A percentile compares a stretch with the other conserved stretches of the same genome.
These are phyloP conservation scores for Drosophila testacea DNA, from an alignment of 2,888 invertebrate species.

Conservation along the genomic window DNA sequence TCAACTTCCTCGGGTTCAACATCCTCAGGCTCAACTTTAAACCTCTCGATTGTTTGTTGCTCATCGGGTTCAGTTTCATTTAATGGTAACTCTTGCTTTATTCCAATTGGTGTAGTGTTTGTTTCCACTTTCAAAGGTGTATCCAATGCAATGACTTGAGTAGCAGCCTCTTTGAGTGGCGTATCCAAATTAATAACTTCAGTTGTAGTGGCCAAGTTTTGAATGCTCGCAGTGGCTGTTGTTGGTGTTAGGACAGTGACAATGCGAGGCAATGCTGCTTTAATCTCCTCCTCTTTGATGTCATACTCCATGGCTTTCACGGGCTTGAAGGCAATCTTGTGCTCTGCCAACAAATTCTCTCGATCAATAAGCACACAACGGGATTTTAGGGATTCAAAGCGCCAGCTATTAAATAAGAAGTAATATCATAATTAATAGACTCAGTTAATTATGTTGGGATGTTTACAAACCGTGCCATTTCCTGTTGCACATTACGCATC, in stretches of 20 bases:
- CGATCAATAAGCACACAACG: slow-evolving; percentile 83
- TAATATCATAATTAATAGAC: background rate
- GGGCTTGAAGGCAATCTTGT: slow-evolving; percentile 80
- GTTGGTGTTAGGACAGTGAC: slow-evolving; percentile 27
- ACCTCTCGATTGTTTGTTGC: background rate
- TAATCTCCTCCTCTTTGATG: slow-evolving; percentile 68
- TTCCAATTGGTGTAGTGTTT: background rate
- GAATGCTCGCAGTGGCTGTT: background rate
- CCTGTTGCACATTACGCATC: slow-evolving; percentile 80
- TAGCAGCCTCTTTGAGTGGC: slow-evolving; percentile 22
- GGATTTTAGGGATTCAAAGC: slow-evolving; percentile 84
- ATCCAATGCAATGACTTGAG: slow-evolving; percentile 15
- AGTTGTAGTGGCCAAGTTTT: background rate
- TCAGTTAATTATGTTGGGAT: background rate
- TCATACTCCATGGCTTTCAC: slow-evolving; percentile 74
- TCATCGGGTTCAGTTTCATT: background rate
- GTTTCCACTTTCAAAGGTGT: slow-evolving; percentile 26
- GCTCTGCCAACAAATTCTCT: slow-evolving; percentile 82
- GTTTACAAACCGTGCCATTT: slow-evolving; percentile 81
- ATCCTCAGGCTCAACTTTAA: slow-evolving; percentile 4
- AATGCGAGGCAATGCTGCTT: slow-evolving; percentile 76
- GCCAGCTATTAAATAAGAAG: slow-evolving; percentile 79
- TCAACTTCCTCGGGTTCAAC: slow-evolving; percentile 1
- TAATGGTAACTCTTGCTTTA: slow-evolving; percentile 36
- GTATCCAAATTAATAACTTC: slow-evolving; percentile 36